Conservation (phyloP, 2,113 vertebrate genomes). For the Urocitellus parryii region DNA sequence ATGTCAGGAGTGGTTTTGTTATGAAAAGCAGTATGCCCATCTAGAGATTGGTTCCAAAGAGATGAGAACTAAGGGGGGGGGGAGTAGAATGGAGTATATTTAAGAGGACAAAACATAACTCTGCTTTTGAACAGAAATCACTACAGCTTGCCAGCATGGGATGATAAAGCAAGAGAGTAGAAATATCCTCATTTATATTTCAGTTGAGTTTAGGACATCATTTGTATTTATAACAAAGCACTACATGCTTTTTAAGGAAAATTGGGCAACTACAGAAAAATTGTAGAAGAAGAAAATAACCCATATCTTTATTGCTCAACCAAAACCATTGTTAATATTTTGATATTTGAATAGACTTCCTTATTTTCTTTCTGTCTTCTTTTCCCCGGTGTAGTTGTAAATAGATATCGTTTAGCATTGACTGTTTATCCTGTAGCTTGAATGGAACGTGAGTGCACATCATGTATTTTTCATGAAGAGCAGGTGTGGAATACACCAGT, state of each 20-base stretch:
- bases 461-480: background rate
- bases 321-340: background rate
- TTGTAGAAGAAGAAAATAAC: background rate
- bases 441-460: background rate
- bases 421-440: background rate
- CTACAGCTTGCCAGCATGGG: background rate
- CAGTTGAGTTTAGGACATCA: background rate
- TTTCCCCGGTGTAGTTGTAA: background rate
- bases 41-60: background rate
- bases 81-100: background rate
- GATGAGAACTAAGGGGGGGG: background rate
- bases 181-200: background rate
- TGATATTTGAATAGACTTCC: background rate
- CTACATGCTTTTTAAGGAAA: background rate
- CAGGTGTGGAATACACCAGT: background rate
- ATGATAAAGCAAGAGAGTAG: background rate
- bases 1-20: background rate
- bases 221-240: slow-evolving; percentile 25
- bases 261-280: background rate
- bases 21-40: background rate
- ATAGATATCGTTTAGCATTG: background rate
- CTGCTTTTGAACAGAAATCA: background rate
- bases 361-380: background rate
- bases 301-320: background rate
- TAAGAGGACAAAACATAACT: background rate